These are phyloP conservation scores for Rhinoptilus africanus DNA, from an alignment of 2,113 vertebrate species.

Conservation along the genomic window DNA sequence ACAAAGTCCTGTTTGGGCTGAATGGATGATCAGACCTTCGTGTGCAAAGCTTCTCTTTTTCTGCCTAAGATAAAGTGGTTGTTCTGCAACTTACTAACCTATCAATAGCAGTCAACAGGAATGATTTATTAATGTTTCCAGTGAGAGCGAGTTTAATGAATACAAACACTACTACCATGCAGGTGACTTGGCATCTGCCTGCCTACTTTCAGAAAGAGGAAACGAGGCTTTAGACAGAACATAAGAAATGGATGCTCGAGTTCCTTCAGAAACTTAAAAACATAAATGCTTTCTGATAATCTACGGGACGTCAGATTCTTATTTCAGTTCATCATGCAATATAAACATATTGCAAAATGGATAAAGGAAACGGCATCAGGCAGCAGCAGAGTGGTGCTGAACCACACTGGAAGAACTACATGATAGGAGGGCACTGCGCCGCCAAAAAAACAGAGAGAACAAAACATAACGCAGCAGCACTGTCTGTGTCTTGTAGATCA, in stretches of 20 bases:
- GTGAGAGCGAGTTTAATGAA: conserved; percentile 1
- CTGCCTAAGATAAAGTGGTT: background rate
- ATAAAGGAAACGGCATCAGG: background rate
- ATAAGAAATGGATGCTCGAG: background rate
- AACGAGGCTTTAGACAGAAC: background rate
- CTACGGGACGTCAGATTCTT: background rate
- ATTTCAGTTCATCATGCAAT: background rate
- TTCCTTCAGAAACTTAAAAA: background rate
- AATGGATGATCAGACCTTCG: background rate
- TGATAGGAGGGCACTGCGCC: background rate
- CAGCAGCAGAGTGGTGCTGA: background rate
- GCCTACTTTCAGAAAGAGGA: background rate
- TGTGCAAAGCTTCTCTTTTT: background rate
- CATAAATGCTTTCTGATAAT: background rate
- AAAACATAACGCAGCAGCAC: background rate
- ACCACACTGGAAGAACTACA: background rate
- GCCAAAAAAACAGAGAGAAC: background rate
- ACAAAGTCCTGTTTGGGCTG: background rate
- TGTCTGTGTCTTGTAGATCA: background rate
- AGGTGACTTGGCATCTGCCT: background rate
- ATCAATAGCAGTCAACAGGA: background rate
- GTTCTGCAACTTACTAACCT: background rate
- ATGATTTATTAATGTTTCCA: conserved; percentile 51
- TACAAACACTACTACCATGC: background rate
- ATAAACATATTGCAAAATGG: background rate